Conservation (phyloP, 2,113 vertebrate genomes). For the Hassar affinis region DNA sequence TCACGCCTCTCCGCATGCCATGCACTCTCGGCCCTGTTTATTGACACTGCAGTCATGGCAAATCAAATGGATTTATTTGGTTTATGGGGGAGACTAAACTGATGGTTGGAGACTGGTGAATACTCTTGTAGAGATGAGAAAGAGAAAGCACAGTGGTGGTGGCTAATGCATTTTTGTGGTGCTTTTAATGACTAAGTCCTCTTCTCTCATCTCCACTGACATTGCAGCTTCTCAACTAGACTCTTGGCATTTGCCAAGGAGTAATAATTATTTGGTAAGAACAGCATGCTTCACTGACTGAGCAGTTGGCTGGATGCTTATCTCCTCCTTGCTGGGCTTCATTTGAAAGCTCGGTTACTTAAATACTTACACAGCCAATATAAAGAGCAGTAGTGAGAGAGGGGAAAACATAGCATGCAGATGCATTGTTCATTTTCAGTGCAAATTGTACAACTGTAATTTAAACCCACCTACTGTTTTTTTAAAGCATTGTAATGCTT, state of each 20-base stretch:
- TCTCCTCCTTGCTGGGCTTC: constrained; percentile 64
- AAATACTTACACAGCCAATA: constrained; percentile 61
- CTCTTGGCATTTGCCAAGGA: constrained; percentile 61
- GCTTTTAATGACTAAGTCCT: constrained; percentile 40
- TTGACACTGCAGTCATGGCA: constrained; percentile 65
- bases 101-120: constrained; percentile 63
- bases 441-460: constrained; percentile 47
- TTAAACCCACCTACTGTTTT: constrained; percentile 50
- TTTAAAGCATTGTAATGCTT: constrained; percentile 51
- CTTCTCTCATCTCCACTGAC: constrained; percentile 51
- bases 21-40: constrained; percentile 59
- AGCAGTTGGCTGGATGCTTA: constrained; percentile 73
- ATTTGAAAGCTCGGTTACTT: constrained; percentile 64
- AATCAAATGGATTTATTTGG: constrained; percentile 74
- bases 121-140: constrained; percentile 41
- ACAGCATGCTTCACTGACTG: constrained; percentile 71
- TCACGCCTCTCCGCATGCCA: constrained; percentile 49
- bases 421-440: constrained; percentile 61
- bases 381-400: constrained; percentile 42
- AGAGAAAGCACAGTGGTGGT: constrained; percentile 10
- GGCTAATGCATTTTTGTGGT: constrained; percentile 26
- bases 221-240: constrained; percentile 60
- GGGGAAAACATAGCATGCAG: constrained; percentile 30
- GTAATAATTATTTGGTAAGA: constrained; percentile 73
- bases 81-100: constrained; percentile 64